Evolutionary conservation across 2,888 invertebrate species (phyloP), one percentile per base, ranked within the genome.

Genomic region (Nebria brevicollis): DNA sequence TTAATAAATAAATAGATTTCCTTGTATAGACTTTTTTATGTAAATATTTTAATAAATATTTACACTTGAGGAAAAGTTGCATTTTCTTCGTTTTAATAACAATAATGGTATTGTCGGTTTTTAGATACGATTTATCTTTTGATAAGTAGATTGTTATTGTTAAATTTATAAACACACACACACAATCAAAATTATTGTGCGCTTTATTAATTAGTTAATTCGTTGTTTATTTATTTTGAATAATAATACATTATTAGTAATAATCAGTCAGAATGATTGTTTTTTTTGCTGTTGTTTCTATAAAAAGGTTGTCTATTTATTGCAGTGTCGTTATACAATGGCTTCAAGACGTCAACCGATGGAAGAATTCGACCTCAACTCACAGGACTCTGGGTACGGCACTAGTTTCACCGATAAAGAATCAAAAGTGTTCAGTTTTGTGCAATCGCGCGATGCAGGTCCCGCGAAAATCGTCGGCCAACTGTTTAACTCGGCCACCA

Each of bases 351-450:
- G 90, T 13, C 88, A 88, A 26, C 90, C 91, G 1, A 85, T 91
- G 77, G 92, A 91, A 84, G 90, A 91, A 84, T 88, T 89, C 83
- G 91, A 92, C 83, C 89, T 90, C 5, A 92, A 91, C 85, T 92
- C 93, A 34, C 91, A 91, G 84, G 93, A 93, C 87, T 92, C 92
- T 82, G 92, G 92, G 8, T 92, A 91, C 84, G 90, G 90, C 11
- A 88, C 89, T 4, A 88, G 88, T 83, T 89, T 87, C 83, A 84
- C 86, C 0, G 88, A 87, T 2, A 85, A 85, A 2, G 85, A 86
- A 34, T 84, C 74, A 85, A 87, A 79, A 84, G 84, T 79, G 85
- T 84, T 54, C 85, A 86, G 13, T 86, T 75, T 75, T 43, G 75
- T 70, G n/a, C 75, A 73, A 34, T 72, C 77, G 41, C 82, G 34